phyloP scores from a whole-genome alignment of 2,113 vertebrate species.

The Bubo scandiacus region DNA sequence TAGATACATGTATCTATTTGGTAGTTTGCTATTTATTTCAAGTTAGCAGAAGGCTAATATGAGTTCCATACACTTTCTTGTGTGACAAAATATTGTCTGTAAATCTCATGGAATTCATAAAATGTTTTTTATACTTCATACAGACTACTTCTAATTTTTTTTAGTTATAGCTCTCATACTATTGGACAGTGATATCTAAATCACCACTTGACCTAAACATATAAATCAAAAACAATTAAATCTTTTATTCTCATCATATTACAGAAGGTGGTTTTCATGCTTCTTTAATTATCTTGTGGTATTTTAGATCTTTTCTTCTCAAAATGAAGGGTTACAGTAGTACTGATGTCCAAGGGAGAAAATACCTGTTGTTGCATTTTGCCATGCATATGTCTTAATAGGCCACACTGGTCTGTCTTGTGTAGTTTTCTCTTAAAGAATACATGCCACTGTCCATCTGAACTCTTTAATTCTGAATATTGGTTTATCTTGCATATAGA shows the following conservation, averaged over 20 bases:
- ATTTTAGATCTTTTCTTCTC: not conserved
- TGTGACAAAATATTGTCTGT: not conserved
- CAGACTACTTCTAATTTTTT: not conserved
- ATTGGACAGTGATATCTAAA: not conserved
- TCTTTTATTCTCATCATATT: not conserved
- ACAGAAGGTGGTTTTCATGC: not conserved
- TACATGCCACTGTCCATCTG: not conserved
- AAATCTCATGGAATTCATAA: not conserved
- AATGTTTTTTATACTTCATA: not conserved
- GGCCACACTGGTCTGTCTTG: not conserved
- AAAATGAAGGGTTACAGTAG: not conserved
- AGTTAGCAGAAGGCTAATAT: no score
- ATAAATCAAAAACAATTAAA: not conserved
- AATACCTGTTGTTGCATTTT: not conserved
- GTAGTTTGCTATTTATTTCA: no score
- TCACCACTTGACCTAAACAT: not conserved
- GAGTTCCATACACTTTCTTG: not conserved
- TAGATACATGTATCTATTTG: not conserved
- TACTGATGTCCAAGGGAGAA: not conserved
- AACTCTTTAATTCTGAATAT: not conserved
- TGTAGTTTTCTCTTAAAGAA: not conserved
- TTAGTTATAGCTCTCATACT: not conserved
- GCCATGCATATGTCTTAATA: not conserved
- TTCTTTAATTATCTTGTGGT: not conserved
- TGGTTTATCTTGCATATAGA: not conserved